phyloP scores from a whole-genome alignment of 2,113 vertebrate species.

The Ochotona princeps region DNA sequence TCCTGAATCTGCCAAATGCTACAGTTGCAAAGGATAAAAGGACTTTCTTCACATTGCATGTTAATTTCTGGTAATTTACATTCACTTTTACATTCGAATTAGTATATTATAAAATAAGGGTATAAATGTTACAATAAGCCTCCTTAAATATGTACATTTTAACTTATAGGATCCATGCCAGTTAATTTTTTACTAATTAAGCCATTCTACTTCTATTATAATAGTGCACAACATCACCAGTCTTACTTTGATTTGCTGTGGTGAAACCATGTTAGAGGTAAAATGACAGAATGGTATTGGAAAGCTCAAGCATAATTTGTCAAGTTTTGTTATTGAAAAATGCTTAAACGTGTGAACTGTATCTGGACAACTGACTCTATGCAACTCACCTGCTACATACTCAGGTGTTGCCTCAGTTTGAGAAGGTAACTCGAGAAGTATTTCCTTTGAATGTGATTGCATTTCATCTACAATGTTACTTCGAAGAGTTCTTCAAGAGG shows the following conservation, averaged over 20 bases:
- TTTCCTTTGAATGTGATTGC: not conserved
- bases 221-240: slow-evolving; percentile 49
- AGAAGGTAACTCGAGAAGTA: slow-evolving; percentile 2
- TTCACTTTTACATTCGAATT: slow-evolving; percentile 85
- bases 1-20: slow-evolving; percentile 91
- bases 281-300: slow-evolving; percentile 45
- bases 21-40: slow-evolving; percentile 87
- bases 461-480: slow-evolving; percentile 26
- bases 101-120: slow-evolving; percentile 84
- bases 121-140: slow-evolving; percentile 84
- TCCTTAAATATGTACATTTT: slow-evolving; percentile 82
- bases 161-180: slow-evolving; percentile 81
- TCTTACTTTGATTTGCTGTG: slow-evolving; percentile 69
- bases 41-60: slow-evolving; percentile 87
- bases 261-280: slow-evolving; percentile 36
- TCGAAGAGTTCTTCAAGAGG: not conserved
- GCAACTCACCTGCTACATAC: not conserved
- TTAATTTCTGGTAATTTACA: slow-evolving; percentile 87
- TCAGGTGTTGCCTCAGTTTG: not conserved
- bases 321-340: slow-evolving; percentile 41
- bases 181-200: slow-evolving; percentile 81
- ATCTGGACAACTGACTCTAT: not conserved
- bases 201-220: slow-evolving; percentile 74
- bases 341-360: not conserved
- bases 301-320: slow-evolving; percentile 9